Conservation (phyloP, 2,888 invertebrate species). For the Sinopyrophorus schimmeli region DNA sequence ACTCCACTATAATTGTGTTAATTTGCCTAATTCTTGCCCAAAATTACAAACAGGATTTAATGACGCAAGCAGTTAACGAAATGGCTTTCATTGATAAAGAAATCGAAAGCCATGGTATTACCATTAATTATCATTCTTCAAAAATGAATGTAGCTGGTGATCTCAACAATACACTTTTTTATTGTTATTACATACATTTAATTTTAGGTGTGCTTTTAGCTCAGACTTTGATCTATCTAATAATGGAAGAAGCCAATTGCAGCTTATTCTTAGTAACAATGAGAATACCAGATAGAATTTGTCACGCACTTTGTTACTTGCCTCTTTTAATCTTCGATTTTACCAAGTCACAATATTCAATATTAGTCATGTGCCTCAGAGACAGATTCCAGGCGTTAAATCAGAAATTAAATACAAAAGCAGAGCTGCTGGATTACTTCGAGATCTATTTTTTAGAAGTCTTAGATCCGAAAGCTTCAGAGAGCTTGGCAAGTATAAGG, state of each 20-base stretch:
- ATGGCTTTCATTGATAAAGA: slow-evolving; percentile 19
- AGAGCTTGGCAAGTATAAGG: slow-evolving; percentile 6
- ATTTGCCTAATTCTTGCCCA: slow-evolving; percentile 18
- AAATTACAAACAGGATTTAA: slow-evolving; percentile 21
- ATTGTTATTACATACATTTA: slow-evolving; percentile 8
- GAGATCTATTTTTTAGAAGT: background rate
- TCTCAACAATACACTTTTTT: background rate
- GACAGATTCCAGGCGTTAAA: slow-evolving; percentile 29
- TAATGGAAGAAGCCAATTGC: slow-evolving; percentile 32
- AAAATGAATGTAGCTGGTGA: slow-evolving; percentile 23
- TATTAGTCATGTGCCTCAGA: slow-evolving; percentile 17
- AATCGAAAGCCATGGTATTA: slow-evolving; percentile 10
- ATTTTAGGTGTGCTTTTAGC: slow-evolving; percentile 13
- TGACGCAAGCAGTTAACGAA: slow-evolving; percentile 19
- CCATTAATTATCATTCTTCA: slow-evolving; percentile 21
- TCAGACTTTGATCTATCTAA: slow-evolving; percentile 14
- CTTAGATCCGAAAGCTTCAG: background rate
- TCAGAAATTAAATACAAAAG: slow-evolving; percentile 13
- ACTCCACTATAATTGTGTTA: slow-evolving; percentile 25
- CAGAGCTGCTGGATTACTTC: background rate
- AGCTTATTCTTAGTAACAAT: slow-evolving; percentile 30
- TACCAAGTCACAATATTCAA: slow-evolving; percentile 29
- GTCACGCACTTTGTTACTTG: slow-evolving; percentile 31
- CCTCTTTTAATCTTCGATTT: slow-evolving; percentile 29
- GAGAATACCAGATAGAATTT: slow-evolving; percentile 24